phyloP scores from a whole-genome alignment of 2,113 vertebrate species.

The Callipepla californica region DNA sequence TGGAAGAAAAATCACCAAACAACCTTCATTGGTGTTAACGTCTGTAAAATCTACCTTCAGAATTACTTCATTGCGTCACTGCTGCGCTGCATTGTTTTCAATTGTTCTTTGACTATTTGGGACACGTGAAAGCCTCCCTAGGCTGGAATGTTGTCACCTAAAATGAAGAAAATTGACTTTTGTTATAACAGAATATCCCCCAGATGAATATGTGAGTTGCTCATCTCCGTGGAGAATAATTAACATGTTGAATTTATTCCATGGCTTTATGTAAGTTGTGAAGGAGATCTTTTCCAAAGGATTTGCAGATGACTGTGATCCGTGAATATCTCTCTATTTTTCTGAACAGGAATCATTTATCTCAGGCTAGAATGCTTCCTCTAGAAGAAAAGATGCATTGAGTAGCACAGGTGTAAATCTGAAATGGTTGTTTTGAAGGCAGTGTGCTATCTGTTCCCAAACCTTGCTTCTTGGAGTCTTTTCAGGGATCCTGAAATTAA shows the following conservation, averaged over 20 bases:
- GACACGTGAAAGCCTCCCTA: not conserved
- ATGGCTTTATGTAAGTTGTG: not conserved
- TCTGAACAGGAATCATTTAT: not conserved
- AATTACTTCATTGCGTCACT: not conserved
- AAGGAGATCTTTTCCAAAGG: not conserved
- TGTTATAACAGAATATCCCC: not conserved
- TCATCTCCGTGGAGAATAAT: not conserved
- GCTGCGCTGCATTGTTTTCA: not conserved
- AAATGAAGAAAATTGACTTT: not conserved
- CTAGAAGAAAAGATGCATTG: not conserved
- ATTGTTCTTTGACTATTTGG: not conserved
- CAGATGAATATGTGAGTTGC: not conserved
- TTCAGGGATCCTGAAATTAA: not conserved
- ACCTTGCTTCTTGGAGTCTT: not conserved
- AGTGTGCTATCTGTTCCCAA: not conserved
- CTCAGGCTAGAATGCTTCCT: not conserved
- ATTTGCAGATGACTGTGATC: not conserved
- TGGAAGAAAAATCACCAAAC: not conserved
- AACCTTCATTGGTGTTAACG: not conserved
- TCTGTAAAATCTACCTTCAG: not conserved
- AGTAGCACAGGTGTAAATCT: not conserved
- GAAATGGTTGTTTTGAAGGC: not conserved
- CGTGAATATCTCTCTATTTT: not conserved
- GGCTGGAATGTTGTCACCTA: not conserved
- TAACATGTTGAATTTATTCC: not conserved